Percentiles rank a stretch among this genome's conserved stretches.
phyloP scores from a whole-genome alignment of 2,113 vertebrate species.

The Pachyramphus minor region DNA sequence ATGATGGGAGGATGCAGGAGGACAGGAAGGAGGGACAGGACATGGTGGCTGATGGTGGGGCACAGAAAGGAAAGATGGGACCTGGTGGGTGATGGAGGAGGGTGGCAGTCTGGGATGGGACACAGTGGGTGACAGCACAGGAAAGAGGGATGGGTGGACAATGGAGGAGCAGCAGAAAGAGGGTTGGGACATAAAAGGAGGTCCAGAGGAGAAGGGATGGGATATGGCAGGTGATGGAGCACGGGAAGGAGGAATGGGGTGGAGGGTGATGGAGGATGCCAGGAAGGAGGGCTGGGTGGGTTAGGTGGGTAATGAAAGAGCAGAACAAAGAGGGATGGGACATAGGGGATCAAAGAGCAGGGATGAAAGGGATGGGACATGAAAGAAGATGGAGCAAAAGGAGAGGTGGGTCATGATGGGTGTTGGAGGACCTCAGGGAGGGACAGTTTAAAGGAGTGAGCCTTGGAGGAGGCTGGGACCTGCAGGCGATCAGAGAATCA shows the following conservation, averaged over 20 bases:
- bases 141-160: not conserved
- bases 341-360: not conserved
- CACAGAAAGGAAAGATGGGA: not conserved
- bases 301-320: not conserved
- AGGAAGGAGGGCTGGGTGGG: not conserved
- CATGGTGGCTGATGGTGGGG: not conserved
- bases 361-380: not conserved
- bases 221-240: not conserved
- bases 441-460: not conserved
- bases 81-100: not conserved
- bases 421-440: not conserved
- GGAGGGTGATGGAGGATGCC: not conserved
- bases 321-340: not conserved
- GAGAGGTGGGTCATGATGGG: not conserved
- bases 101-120: not conserved
- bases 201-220: not conserved
- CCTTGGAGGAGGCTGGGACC: not conserved
- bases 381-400: not conserved
- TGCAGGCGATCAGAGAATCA: not conserved
- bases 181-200: not conserved
- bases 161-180: accelerated
- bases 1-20: not conserved
- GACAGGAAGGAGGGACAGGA: not conserved
- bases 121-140: not conserved
- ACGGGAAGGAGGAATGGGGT: not conserved